Evolutionary conservation across 2,888 invertebrate genomes (phyloP), one percentile per base, ranked within the genome.

Genomic region (Sisyra nigra): DNA sequence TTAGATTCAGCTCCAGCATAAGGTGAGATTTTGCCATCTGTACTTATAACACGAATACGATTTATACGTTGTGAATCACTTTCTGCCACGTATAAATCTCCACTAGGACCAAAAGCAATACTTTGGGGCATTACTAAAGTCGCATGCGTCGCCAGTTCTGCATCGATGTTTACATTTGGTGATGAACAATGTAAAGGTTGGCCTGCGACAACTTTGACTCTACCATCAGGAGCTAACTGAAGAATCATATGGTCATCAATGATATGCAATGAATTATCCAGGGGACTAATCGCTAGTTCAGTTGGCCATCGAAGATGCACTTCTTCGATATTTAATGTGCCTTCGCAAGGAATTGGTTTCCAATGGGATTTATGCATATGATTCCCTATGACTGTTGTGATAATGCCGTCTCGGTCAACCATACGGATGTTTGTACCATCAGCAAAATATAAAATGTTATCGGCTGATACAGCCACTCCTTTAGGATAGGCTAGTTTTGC

Each of bases 281-380:
- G 65, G 0, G 94, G 96, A 61, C 92, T 93, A 29, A 96, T 87
- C 0, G 93, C 80, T 11, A 97, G 66, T 57, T 92, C 91, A 0
- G 94, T 96, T 0, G 97, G 97, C 96, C 96, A 97, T 43, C 92
- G 74, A 41, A 96, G 66, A 56, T 89, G 89, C 42, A 93, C 91
- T 63, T 91, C 89, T 58, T 89, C 88, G n/a, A 89, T 75, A 55
- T 87, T 87, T 0, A 89, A 60, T 0, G 89, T 91, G 14, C 89
- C 91, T 60, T 88, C 87, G 55, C 91, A 91, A 0, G 91, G 89
- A 41, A 91, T 82, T 0, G 91, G 91, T 56, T 88, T 89, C 88
- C 89, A 91, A 58, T 89, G 89, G 0, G 86, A 83, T 55, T 89
- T 80, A 57, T 89, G 89, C 83, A 88, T 87, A 56, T 89, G 89